These are phyloP conservation scores for Todiramphus chloris DNA, from an alignment of 2,113 vertebrate genomes.

Conservation along the genomic window DNA sequence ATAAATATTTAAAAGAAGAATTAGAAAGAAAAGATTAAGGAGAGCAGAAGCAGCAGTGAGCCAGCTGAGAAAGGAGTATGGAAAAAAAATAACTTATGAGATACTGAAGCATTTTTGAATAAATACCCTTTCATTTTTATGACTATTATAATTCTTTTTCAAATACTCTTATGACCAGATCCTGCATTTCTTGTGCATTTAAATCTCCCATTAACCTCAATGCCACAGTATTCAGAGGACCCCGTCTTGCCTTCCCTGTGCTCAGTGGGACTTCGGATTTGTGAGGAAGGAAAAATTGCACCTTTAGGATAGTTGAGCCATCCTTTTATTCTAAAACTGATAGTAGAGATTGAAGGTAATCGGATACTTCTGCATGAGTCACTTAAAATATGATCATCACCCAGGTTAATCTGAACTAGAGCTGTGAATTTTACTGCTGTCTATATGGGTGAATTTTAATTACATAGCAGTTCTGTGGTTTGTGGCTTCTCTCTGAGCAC, in stretches of 20 bases:
- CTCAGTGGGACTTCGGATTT: slow-evolving; percentile 7
- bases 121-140: slow-evolving; percentile 45
- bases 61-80: neutral
- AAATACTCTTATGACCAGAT: neutral
- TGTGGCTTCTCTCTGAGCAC: neutral
- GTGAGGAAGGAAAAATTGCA: neutral
- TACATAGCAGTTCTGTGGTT: neutral
- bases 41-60: slow-evolving; percentile 7
- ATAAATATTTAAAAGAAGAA: slow-evolving; percentile 48
- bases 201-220: slow-evolving; percentile 31
- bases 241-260: neutral
- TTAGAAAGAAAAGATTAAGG: slow-evolving; percentile 35
- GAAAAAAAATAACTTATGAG: slow-evolving; percentile 7
- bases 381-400: neutral
- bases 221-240: slow-evolving; percentile 12
- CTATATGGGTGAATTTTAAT: neutral
- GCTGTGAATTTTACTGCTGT: neutral
- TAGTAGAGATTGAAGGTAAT: neutral
- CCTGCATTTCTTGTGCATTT: slow-evolving; percentile 22
- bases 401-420: neutral
- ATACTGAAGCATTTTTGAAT: slow-evolving; percentile 8
- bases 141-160: slow-evolving; percentile 7
- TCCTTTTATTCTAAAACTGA: neutral
- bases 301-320: neutral
- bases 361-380: neutral